Evolutionary conservation across 1,140 invertebrate genomes (phyloP), one percentile per base, ranked within the genome.

Genomic region (Thaumetopoea pityocampa): DNA sequence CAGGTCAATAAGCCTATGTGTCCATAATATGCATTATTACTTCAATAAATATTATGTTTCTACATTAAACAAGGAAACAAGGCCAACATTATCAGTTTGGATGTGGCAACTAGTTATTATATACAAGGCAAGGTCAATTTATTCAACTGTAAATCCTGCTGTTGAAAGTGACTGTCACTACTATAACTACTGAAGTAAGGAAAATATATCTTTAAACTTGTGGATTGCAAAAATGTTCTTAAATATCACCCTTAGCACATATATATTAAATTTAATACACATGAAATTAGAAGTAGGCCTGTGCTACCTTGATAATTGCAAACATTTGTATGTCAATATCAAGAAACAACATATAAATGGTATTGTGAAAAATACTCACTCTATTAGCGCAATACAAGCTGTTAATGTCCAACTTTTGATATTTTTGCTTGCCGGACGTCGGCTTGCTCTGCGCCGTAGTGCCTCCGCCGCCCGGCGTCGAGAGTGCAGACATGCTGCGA

Each of bases 361-460:
- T n/a, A n/a, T 11, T 23, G 28, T 53, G 43, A 23, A 42, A 37
- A 59, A 10, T 37, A 90, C 91, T 90, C 82, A 93, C 92, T 87
- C 90, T 90, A 81, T 90, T 93, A 80, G 90, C 92, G 87, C 94
- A 94, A 86, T 97, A 98, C 82, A 98, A 91, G 89, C 89, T 96
- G 93, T 98, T 98, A 90, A 98, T 98, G 90, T 98, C 95, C 88
- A 98, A 90, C 83, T 95, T 93, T 87, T 96, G 94, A 89, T 92
- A 98, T 90, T 96, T 97, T 85, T 91, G 91, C 90, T 96, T 97
- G 76, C 76, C 78, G 70, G 80, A 82, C 73, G 85, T 76, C 67
- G 81, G 70, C 73, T 84, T 79, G 74, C 76, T 83, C 71, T 85
- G 78, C 76, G 69, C 71, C 76, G 80, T 79, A 81, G 74, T 84